Base-by-base conservation (phyloP, 2,113 vertebrate species). In the Tauraco erythrolophus region DNA sequence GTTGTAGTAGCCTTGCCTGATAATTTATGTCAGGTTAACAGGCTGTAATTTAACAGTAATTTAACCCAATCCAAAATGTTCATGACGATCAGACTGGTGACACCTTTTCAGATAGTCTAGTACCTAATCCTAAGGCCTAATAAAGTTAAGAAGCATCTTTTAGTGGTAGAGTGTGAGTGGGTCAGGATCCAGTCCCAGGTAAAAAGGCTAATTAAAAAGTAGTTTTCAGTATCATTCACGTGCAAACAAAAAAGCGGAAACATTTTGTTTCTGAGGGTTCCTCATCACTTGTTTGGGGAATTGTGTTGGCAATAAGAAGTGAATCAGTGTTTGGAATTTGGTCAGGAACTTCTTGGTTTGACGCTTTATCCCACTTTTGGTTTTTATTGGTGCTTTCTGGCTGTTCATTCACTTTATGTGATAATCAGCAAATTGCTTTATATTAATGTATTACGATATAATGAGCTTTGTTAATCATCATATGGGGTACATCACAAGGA, bases 21-120 rank as follows among this genome's bases (percentile, higher is more conserved):
- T 94, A 93, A 92, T 93, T 93, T 95, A 86, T 86, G 88, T 84
- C 84, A 83, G 75, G 54, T 93, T 82, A 94, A 86, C 39, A 23
- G 14, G 56, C 84, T 91, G 66, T 54, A 41, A 41, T 41, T 41
- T 41, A 41, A 41, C 41, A 41, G 50, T 39, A 66, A 65, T 93
- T 94, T 83, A 89, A 69, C 21, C 19, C 11, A 13, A 56, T 15
- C 16, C 17, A n/a, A 76, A 81, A 48, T 25, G 11, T 79, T 95
- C 37, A 9, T 74, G 83, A 31, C 14, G 15, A 31, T 19, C 84
- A 81, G 69, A 35, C 33, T 64, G 37, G 58, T 46, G 53, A 68
- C 30, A 88, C 27, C 24, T 77, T 76, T 87, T 80, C 37, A 74
- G 30, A 75, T 16, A 50, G 76, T 7, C 19, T 86, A 80, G 24